phyloP scores from a whole-genome alignment of 1,140 invertebrate genomes.

The Maniola jurtina region DNA sequence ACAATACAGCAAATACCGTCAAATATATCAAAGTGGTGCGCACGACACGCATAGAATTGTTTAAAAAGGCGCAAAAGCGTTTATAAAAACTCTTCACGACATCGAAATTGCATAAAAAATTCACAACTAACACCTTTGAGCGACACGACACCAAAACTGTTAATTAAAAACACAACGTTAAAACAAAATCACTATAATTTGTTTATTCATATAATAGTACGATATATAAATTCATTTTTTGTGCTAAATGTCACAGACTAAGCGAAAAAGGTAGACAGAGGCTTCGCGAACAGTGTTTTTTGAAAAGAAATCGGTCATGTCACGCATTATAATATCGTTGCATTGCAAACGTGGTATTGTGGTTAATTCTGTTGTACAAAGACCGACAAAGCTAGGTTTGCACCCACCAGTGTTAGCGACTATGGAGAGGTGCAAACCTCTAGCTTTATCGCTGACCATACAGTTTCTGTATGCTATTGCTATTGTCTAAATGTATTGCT shows the following conservation, averaged over 20 bases:
- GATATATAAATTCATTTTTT: conserved; percentile 20
- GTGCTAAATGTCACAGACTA: conserved; percentile 15
- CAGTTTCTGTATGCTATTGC: no score
- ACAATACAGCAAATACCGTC: conserved; percentile 8
- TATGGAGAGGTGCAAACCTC: no score
- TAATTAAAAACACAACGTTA: conserved; percentile 17
- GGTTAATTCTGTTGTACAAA: no score
- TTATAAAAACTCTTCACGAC: conserved; percentile 68
- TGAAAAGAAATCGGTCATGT: background rate
- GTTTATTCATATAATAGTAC: background rate
- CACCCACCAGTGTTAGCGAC: no score
- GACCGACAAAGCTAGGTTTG: no score
- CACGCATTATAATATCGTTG: no score
- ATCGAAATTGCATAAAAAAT: conserved; percentile 63
- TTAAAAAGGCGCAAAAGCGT: conserved; percentile 73
- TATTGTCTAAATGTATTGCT: no score
- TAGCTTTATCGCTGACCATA: no score
- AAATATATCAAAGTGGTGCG: conserved; percentile 33
- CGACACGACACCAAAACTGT: conserved; percentile 53
- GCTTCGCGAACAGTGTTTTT: background rate
- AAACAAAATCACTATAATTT: background rate
- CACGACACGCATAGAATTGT: conserved; percentile 35
- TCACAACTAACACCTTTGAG: conserved; percentile 62
- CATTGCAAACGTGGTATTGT: no score
- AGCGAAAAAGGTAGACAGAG: background rate